Conservation (phyloP, 1,140 invertebrate genomes). For the Venustaconcha ellipsiformis region DNA sequence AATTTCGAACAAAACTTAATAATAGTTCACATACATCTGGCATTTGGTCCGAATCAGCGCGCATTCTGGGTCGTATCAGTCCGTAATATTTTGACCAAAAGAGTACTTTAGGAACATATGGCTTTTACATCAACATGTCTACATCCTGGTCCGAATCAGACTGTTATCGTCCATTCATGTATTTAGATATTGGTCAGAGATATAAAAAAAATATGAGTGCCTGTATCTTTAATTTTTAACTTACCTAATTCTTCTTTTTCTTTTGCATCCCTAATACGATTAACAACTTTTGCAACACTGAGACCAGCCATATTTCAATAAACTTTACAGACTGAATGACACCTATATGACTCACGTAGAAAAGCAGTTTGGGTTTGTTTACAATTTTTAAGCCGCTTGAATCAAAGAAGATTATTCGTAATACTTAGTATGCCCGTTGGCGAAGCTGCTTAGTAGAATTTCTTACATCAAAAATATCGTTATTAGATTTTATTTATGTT, state of each 20-base stretch:
- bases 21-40: too few relatives aligned
- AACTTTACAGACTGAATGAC: neutral
- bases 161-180: too few relatives aligned
- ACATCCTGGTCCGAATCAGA: too few relatives aligned
- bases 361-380: constrained; percentile 3
- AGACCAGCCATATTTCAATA: neutral
- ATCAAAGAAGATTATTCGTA: constrained; percentile 2
- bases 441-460: neutral
- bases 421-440: neutral
- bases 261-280: constrained; percentile 32
- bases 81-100: too few relatives aligned
- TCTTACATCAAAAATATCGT: too few relatives aligned
- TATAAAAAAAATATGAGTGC: constrained; percentile 5
- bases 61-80: too few relatives aligned
- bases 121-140: too few relatives aligned
- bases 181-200: neutral
- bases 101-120: too few relatives aligned
- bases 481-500: too few relatives aligned
- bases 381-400: constrained; percentile 4
- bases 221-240: constrained; percentile 2
- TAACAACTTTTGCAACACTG: constrained; percentile 34
- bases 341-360: neutral
- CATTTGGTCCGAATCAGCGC: too few relatives aligned
- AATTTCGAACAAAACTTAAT: too few relatives aligned
- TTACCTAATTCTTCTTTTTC: constrained; percentile 37